phyloP scores from a whole-genome alignment of 1,140 invertebrate species.

The Linepithema humile region DNA sequence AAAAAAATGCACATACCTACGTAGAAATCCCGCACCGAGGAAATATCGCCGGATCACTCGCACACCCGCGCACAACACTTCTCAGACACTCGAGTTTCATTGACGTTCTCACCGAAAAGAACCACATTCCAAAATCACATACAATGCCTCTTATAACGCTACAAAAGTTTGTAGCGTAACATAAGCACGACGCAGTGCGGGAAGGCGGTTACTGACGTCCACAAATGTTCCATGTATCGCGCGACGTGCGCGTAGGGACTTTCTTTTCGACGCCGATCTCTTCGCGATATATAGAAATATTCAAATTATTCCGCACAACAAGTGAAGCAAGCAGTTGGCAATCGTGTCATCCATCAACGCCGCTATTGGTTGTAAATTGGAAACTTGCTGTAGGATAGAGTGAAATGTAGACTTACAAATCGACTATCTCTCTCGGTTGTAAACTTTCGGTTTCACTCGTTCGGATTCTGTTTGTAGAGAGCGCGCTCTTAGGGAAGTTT shows the following conservation, averaged over 20 bases:
- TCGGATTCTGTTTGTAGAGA: too few species aligned
- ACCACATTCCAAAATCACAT: slow-evolving; percentile 35
- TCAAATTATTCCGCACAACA: too few species aligned
- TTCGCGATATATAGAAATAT: too few species aligned
- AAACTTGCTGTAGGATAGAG: too few species aligned
- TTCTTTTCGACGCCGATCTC: not conserved
- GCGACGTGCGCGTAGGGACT: not conserved
- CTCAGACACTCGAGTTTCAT: slow-evolving; percentile 49
- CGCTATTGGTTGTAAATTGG: too few species aligned
- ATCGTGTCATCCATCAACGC: too few species aligned
- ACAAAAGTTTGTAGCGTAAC: slow-evolving; percentile 58
- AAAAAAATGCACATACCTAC: slow-evolving; percentile 53
- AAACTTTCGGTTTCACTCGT: too few species aligned
- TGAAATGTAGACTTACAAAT: too few species aligned
- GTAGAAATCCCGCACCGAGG: not conserved
- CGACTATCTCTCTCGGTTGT: too few species aligned
- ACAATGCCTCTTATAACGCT: slow-evolving; percentile 46
- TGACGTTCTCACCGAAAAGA: slow-evolving; percentile 11
- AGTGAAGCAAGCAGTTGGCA: too few species aligned
- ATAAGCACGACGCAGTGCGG: slow-evolving; percentile 26
- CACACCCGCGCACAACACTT: slow-evolving; percentile 12
- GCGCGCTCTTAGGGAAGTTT: too few species aligned
- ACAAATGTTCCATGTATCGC: slow-evolving; percentile 20
- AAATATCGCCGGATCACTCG: slow-evolving; percentile 40
- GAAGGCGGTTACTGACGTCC: not conserved